Evolutionary conservation across 2,797 vertebrate species (phyloP), one percentile per base, ranked within the genome.

Genomic region (Neosilurus hyrtlii): DNA sequence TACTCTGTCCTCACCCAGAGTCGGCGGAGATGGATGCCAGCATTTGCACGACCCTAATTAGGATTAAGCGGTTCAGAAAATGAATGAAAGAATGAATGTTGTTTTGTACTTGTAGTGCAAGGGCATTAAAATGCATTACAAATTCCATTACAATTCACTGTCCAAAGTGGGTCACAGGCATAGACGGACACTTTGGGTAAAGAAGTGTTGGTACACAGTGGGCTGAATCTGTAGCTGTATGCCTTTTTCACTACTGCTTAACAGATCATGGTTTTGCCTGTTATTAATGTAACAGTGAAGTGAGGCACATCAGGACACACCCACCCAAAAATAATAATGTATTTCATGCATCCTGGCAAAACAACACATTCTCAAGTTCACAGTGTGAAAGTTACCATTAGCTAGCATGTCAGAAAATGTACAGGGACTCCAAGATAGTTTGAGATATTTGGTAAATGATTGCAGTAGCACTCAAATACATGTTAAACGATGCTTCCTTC

Each of bases 331-430:
- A 43, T 56, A 76, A 61, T 16, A 62, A 12, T 49, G 20, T 63
- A 49, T 8, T 10, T 43, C 20, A 37, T 76, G 30, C 35, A n/a
- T 76, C 30, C 10, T 76, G 20, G 12, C 30, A 62, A 5, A 26
- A 63, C 61, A 63, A 24, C 22, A n/a, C 57, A 35, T 37, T 37
- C 6, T 14, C 30, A 77, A 9, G 20, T 76, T 43, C 2, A 75
- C 57, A 78, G 59, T 8, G 30, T 59, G 26, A 20, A 76, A n/a
- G 12, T 76, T 61, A 78, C 37, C 24, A 24, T 78, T 10, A 78
- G 22, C 7, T 78, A 11, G 59, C 15, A 49, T 16, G 20, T 59
- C 30, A 37, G 49, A 49, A 7, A 74, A 57, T 26, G 0, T 11
- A 37, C 20, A 37, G 20, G 11, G 2, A 16, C 56, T 61, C 20